Base-by-base conservation (phyloP, 2,113 vertebrate genomes). In the Setophaga petechia region DNA sequence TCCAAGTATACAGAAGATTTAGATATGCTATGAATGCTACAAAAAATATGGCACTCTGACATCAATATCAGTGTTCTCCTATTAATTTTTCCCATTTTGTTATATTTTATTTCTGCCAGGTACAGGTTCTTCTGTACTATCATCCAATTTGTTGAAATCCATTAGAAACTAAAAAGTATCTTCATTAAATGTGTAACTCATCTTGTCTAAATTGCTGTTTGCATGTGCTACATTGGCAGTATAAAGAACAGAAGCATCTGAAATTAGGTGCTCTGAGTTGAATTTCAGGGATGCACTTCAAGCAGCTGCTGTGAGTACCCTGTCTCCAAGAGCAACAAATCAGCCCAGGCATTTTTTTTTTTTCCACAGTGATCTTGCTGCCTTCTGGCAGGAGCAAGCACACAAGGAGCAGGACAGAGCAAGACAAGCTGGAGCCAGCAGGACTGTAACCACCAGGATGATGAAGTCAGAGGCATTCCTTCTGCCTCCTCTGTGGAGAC, bases 391-490 rank as follows among this genome's bases (percentile, higher is more conserved):
- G 72, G 55, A 93, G 33, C 12, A 12, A 93, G 72, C 51, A 46
- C 0, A 0, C 3, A 1, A 62, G 39, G 61, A 83, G 43, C 1
- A 4, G 58, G 74, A 82, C 2, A 2, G 44, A 58, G 28, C 1
- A 16, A 71, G 78, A 91, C 89, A 95, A 66, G 46, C 63, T 91
- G 87, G 72, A 91, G 78, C 63, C 87, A 88, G 59, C 2, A 9
- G 23, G 71, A 55, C 78, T 6, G 3, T 20, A 73, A 58, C 51
- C 2, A 2, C 37, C 84, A 66, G 46, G 39, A 69, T 67, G 87
- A 85, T 47, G 75, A 93, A 93, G 59, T 24, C 63, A 85, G 67
- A 84, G 82, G 52, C 89, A 92, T 78, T 69, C 59, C 44, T 69
- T 72, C 77, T 87, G 87, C 58, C 49, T 89, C 51, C 39, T 82